Evolutionary conservation across 1,140 invertebrate genomes (phyloP), one percentile per base, ranked within the genome.

Genomic region (Drosophila paulistorum): DNA sequence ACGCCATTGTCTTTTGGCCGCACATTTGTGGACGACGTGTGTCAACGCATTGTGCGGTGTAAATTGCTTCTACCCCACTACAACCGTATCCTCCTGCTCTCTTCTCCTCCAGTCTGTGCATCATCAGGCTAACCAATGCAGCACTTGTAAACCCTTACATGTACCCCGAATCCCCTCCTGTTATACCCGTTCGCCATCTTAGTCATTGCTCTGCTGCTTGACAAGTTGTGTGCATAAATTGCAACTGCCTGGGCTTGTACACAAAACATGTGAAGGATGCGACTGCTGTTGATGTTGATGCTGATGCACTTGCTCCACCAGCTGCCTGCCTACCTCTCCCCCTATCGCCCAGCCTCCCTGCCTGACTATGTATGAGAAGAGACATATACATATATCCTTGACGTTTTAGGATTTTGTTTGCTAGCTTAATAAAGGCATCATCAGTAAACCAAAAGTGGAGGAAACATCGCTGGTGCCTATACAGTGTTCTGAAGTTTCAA

Each of bases 211-310:
- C 30, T 48, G 45, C 33, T 39, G 42, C 41, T 71, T 89, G 83
- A 87, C 83, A 87, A 87, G 83, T 87, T 87, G 83, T 87, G 84
- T 83, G 83, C 83, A 87, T 87, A 89, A 87, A 87, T 87, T 87
- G 79, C 80, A 77, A 89, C 84, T 80, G 83, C 84, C 83, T 83
- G 71, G 65, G 74, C 76, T 79, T 77, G 83, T 87, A 80, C 83
- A 87, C 84, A 84, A 79, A 89, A 89, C 83, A 87, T 63, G 79
- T 89, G 84, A 89, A 83, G 83, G 83, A 87, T 87, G 83, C 71
- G 71, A 69, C 58, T 59, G 69, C 64, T 72, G 80, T 48, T 64
- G 77, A 39, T 69, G 62, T 35, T 71, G 81, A 20, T 65, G 78
- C 72, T 82, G 79, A 65, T 85, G 70, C 70, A 37, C 57, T 64